These are phyloP conservation scores for Harmothoe impar DNA, from an alignment of 2,888 invertebrate genomes.

Conservation along the genomic window DNA sequence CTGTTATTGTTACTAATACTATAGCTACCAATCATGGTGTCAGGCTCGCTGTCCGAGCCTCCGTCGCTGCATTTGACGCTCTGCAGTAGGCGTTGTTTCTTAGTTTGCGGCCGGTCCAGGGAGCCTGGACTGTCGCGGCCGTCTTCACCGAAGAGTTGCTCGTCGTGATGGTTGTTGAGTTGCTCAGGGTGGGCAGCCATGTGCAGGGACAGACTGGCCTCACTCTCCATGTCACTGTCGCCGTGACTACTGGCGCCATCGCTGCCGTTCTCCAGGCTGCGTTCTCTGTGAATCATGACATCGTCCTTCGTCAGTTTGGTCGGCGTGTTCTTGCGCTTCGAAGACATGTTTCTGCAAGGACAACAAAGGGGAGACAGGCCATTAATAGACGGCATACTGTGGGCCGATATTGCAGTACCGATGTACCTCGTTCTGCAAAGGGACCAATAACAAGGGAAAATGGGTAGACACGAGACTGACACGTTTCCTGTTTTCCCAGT, in stretches of 20 bases:
- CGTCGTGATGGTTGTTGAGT: background rate
- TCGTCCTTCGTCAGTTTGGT: conserved; percentile 86
- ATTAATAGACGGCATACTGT: background rate
- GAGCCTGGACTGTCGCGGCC: conserved; percentile 32
- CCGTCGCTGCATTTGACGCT: conserved; percentile 76
- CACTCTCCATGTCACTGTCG: conserved; percentile 64
- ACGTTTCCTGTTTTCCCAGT: too few relatives aligned
- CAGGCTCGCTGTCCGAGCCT: conserved; percentile 74
- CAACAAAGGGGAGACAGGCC: background rate
- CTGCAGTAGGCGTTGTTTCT: conserved; percentile 79
- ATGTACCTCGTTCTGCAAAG: too few relatives aligned
- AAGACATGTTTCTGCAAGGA: conserved; percentile 91
- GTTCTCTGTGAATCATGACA: conserved; percentile 52
- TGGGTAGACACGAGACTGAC: too few relatives aligned
- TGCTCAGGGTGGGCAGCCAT: conserved; percentile 13
- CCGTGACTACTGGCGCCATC: conserved; percentile 60
- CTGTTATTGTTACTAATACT: conserved; percentile 3
- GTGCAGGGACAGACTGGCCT: conserved; percentile 52
- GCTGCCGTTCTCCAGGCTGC: conserved; percentile 45
- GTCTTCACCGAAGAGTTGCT: background rate
- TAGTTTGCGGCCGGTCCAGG: conserved; percentile 73
- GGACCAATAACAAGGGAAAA: too few relatives aligned
- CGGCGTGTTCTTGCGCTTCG: conserved; percentile 97
- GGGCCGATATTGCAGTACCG: too few relatives aligned
- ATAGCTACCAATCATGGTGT: conserved; percentile 67